Evolutionary conservation across 2,888 invertebrate genomes (phyloP).

Genomic region (Cephus runcator): DNA sequence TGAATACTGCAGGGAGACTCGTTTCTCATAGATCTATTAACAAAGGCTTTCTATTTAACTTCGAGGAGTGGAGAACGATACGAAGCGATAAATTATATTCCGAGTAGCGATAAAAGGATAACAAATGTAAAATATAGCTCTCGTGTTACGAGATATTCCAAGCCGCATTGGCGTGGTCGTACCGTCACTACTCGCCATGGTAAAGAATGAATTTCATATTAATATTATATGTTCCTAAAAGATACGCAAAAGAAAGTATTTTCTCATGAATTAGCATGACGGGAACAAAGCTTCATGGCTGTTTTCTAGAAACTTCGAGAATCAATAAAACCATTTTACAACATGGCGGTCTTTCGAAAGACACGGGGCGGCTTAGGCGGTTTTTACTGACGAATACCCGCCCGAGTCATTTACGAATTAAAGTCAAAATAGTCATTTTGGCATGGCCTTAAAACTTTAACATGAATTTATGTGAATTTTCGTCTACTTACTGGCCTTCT

Average conservation of each 20-base stretch:
- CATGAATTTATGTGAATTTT: constrained; percentile 12
- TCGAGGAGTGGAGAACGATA: background rate
- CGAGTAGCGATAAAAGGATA: background rate
- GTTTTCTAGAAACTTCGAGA: constrained; percentile 59
- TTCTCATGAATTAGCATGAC: background rate
- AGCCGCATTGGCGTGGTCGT: background rate
- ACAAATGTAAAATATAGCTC: background rate
- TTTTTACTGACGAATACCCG: constrained; percentile 4
- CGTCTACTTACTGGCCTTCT: constrained; percentile 59
- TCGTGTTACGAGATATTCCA: background rate
- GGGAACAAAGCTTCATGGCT: constrained; percentile 1
- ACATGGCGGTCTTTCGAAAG: constrained; percentile 60
- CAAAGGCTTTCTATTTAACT: background rate
- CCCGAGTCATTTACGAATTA: background rate
- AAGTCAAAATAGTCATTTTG: background rate
- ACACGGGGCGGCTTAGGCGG: constrained; percentile 40
- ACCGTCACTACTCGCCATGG: background rate
- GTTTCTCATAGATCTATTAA: background rate
- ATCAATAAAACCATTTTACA: constrained; percentile 63
- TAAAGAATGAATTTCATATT: background rate
- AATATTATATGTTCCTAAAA: background rate
- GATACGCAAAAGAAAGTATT: background rate
- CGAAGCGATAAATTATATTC: background rate
- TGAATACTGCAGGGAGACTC: background rate
- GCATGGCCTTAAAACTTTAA: background rate